Evolutionary conservation across 2,797 vertebrate species (phyloP).

Genomic region (Tamandua tetradactyla): DNA sequence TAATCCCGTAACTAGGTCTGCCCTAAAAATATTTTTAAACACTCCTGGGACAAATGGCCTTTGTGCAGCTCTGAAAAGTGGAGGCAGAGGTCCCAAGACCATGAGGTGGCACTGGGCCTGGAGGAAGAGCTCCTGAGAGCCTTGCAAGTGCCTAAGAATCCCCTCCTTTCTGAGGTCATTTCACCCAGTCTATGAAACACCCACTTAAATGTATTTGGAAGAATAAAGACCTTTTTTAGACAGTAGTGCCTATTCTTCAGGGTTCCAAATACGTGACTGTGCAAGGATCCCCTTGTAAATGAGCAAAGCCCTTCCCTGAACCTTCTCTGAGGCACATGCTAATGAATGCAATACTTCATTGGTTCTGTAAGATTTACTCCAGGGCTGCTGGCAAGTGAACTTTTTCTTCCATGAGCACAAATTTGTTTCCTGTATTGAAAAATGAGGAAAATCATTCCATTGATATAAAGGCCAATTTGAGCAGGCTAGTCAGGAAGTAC

Average conservation of each 20-base stretch:
- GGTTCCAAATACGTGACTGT: not conserved
- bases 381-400: constrained; percentile 33
- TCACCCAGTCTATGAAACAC: not conserved
- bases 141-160: not conserved
- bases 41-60: not conserved
- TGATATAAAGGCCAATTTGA: constrained; percentile 11
- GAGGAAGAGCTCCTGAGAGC: not conserved
- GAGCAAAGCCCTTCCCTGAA: not conserved
- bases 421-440: constrained; percentile 65
- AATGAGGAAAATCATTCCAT: constrained; percentile 38
- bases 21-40: constrained; percentile 24
- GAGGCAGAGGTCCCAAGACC: not conserved
- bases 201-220: not conserved
- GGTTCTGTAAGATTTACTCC: constrained; percentile 16
- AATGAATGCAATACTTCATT: constrained; percentile 42
- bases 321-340: not conserved
- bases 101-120: not conserved
- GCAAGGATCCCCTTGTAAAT: constrained; percentile 4
- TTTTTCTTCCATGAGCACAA: constrained; percentile 42
- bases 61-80: not conserved
- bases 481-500: constrained; percentile 48
- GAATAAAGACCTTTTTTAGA: constrained; percentile 47
- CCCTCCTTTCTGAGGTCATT: not conserved
- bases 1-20: not conserved
- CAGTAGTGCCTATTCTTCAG: constrained; percentile 49